Evolutionary conservation across 2,888 invertebrate species (phyloP), one percentile per base, ranked within the genome.

Genomic region (Drosophila mimetica): DNA sequence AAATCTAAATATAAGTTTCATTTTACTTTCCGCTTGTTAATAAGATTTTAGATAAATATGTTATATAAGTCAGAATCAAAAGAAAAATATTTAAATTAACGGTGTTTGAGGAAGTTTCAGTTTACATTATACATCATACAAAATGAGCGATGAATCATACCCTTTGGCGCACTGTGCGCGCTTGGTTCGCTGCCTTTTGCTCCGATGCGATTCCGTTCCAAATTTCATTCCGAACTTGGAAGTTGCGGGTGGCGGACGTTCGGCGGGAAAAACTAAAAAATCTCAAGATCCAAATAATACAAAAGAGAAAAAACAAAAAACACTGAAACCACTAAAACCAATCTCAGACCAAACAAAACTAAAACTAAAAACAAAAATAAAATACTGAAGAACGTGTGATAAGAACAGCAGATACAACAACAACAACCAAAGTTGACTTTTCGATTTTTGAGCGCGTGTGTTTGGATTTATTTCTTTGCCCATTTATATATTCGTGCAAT

Each of bases 381-480:
- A 71, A 36, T n/a, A 8, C 18, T 22, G 30, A 32, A 47, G 70
- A 71, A 83, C 83, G 79, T 80, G 84, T 80, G 79, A 83, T 83
- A 79, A 83, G 76, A 77, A 70, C 63, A 61, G 47, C 63, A 55
- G 46, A 39, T 34, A 36, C 44, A 28, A 28, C 14, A 44, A 9
- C 25, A 44, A 44, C 44, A 22, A 16, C 46, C 46, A 58, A 59
- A 47, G 69, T 51, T 46, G 39, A 53, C 46, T 77, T 64, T 76
- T 66, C 30, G 66, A 54, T 48, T 14, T 67, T 25, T 28, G 16
- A 46, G 42, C 52, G 65, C 59, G 70, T 46, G 58, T 76, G 59
- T 42, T 34, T 37, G 57, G 44, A 18, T 30, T 60, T 20, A 37
- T 36, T 55, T 55, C 51, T 28, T 28, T 51, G 36, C 51, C 51